A percentile compares a stretch with the other conserved stretches of the same genome.
phyloP scores from a whole-genome alignment of 2,888 invertebrate species.

The Nemotelus nigrinus region DNA sequence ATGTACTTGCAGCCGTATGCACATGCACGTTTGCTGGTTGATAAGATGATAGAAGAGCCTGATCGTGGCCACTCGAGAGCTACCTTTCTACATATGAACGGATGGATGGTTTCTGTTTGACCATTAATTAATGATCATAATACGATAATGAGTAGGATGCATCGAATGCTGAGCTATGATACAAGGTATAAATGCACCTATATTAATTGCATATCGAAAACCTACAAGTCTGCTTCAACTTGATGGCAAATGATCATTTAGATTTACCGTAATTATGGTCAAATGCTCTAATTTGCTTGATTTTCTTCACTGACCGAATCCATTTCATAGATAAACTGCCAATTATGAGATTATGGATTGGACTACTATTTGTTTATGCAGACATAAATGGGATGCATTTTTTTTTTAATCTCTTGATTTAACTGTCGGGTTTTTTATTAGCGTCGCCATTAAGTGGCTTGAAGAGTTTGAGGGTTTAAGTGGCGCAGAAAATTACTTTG shows the following conservation, averaged over 20 bases:
- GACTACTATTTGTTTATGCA: neutral
- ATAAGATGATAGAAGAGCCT: constrained; percentile 18
- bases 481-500: too few species aligned
- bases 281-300: constrained; percentile 26
- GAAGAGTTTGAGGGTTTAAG: too few species aligned
- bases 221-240: neutral
- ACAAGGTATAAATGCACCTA: too few species aligned
- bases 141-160: constrained; percentile 45
- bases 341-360: constrained; percentile 5
- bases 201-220: constrained; percentile 11
- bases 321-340: constrained; percentile 1
- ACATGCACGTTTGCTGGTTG: constrained; percentile 8
- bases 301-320: neutral
- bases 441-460: too few species aligned
- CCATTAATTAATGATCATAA: constrained; percentile 44
- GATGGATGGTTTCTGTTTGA: neutral
- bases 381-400: too few species aligned
- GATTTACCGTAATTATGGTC: neutral
- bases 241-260: constrained; percentile 8
- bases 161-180: neutral
- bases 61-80: constrained; percentile 11
- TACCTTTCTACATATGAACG: constrained; percentile 34
- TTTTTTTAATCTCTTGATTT: too few species aligned
- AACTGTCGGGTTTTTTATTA: too few species aligned
- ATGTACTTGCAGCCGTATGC: neutral